Evolutionary conservation across 1,140 invertebrate species (phyloP).

Genomic region (Chrysopa pallens): DNA sequence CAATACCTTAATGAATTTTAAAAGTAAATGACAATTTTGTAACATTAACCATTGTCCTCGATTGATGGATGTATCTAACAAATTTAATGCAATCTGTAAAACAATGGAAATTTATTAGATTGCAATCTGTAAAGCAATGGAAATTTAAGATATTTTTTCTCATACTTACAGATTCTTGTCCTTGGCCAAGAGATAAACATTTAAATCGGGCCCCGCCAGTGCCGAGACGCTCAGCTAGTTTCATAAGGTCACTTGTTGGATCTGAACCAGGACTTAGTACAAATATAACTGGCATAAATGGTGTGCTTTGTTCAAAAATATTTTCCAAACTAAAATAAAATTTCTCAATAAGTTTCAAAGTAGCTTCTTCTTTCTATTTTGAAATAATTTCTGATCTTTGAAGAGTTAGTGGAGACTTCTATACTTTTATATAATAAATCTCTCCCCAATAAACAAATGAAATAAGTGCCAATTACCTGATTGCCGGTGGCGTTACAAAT

Average conservation of each 20-base stretch:
- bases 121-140: constrained; percentile 34
- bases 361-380: no score
- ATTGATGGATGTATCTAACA: constrained; percentile 50
- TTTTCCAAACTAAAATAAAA: constrained; percentile 40
- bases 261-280: constrained; percentile 77
- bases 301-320: constrained; percentile 65
- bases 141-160: not conserved
- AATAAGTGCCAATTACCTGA: no score
- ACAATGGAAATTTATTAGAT: constrained; percentile 4
- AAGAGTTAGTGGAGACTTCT: no score
- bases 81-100: constrained; percentile 41
- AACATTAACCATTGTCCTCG: constrained; percentile 78
- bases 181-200: constrained; percentile 74
- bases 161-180: constrained; percentile 52
- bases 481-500: constrained; percentile 66
- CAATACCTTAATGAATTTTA: constrained; percentile 57
- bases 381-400: no score
- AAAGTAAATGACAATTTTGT: constrained; percentile 75
- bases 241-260: constrained; percentile 74
- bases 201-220: constrained; percentile 56
- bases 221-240: constrained; percentile 53
- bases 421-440: no score
- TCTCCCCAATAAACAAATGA: no score
- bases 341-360: no score
- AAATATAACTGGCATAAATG: constrained; percentile 66